These are phyloP conservation scores for Zaprionus bogoriensis DNA, from an alignment of 2,888 invertebrate genomes.

Conservation along the genomic window DNA sequence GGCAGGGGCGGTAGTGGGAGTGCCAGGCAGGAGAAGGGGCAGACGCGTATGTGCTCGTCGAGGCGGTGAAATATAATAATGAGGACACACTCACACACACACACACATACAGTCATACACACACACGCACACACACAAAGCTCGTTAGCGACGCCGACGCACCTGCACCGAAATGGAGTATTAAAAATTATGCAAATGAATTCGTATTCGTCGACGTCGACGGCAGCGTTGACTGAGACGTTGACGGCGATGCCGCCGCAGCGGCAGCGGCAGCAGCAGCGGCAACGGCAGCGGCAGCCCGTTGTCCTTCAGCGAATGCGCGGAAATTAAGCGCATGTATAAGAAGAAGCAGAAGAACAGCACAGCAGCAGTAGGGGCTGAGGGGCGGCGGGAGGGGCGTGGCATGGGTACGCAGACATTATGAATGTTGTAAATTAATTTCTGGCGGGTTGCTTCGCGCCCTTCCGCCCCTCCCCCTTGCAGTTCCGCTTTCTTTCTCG, in stretches of 20 bases:
- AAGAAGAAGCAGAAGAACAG: constrained; percentile 33
- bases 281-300: constrained; percentile 6
- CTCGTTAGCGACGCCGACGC: constrained; percentile 64
- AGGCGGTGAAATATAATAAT: constrained; percentile 73
- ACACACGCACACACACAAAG: constrained; percentile 26
- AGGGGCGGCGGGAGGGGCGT: constrained; percentile 4
- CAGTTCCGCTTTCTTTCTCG: neutral
- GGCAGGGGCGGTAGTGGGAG: neutral
- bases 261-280: constrained; percentile 9
- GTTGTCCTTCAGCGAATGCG: constrained; percentile 66
- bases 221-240: constrained; percentile 29
- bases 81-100: constrained; percentile 58
- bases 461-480: neutral
- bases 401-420: constrained; percentile 50
- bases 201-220: constrained; percentile 64
- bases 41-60: constrained; percentile 55
- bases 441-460: constrained; percentile 34
- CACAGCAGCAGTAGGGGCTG: constrained; percentile 9
- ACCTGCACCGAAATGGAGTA: constrained; percentile 80
- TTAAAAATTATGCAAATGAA: constrained; percentile 83
- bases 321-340: constrained; percentile 70
- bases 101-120: constrained; percentile 17
- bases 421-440: constrained; percentile 77
- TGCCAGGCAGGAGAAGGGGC: neutral
- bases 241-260: constrained; percentile 34